Evolutionary conservation across 2,888 invertebrate species (phyloP).

Genomic region (Cerastoderma edule): DNA sequence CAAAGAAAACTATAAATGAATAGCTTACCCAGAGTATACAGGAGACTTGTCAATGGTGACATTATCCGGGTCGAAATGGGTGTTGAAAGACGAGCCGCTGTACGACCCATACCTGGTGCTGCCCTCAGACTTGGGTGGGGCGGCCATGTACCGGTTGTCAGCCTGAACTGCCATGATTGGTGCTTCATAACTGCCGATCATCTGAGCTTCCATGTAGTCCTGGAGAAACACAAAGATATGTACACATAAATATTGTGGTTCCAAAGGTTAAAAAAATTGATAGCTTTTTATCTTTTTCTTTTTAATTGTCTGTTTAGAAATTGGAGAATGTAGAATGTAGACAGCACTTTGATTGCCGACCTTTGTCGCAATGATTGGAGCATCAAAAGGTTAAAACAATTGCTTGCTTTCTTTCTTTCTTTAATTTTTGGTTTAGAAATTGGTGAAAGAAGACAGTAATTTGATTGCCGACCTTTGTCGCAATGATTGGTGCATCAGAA

Average conservation of each 20-base stretch:
- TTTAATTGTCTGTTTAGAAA: not conserved
- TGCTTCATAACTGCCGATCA: slow-evolving; percentile 73
- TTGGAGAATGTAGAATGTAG: not conserved
- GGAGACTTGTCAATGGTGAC: slow-evolving; percentile 86
- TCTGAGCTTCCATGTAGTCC: slow-evolving; percentile 80
- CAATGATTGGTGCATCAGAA: too few species aligned
- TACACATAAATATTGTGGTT: not conserved
- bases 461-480: too few species aligned
- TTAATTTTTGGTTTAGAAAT: too few species aligned
- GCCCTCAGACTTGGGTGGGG: slow-evolving; percentile 61
- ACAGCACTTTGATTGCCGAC: too few species aligned
- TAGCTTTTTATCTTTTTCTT: not conserved
- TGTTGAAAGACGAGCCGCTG: slow-evolving; percentile 82
- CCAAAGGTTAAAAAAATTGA: not conserved
- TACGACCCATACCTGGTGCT: slow-evolving; percentile 79
- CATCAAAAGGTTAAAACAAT: too few species aligned
- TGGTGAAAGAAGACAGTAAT: too few species aligned
- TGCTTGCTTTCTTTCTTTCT: too few species aligned
- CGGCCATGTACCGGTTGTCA: slow-evolving; percentile 62
- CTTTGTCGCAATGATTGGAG: too few species aligned
- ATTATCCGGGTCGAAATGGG: slow-evolving; percentile 87
- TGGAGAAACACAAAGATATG: slow-evolving; percentile 28
- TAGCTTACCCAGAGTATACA: slow-evolving; percentile 86
- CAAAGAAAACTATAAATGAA: too few species aligned
- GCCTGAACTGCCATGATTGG: slow-evolving; percentile 67